Conservation (phyloP, 1,140 invertebrate species). For the Drosophila kepulauana region DNA sequence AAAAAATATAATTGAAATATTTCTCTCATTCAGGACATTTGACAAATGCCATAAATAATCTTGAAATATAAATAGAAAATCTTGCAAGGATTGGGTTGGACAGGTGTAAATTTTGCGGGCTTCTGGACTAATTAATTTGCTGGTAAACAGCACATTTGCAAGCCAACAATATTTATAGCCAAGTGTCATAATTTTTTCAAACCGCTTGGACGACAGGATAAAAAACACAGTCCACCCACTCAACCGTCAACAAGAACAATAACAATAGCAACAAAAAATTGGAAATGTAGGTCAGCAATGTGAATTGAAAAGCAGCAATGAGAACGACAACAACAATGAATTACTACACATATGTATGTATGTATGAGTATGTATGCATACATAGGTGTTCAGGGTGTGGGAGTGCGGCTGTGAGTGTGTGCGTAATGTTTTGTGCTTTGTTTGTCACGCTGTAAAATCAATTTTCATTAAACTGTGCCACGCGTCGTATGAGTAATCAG, state of each 20-base stretch:
- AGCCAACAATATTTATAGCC: constrained; percentile 58
- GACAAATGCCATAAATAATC: not conserved
- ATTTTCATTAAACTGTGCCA: constrained; percentile 78
- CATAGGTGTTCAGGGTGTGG: not conserved
- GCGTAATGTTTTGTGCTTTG: constrained; percentile 35
- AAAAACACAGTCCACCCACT: constrained; percentile 37
- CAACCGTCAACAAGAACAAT: constrained; percentile 16
- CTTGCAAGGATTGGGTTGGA: constrained; percentile 7
- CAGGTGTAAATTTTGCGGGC: constrained; percentile 37
- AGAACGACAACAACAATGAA: constrained; percentile 54
- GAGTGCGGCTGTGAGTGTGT: constrained; percentile 34
- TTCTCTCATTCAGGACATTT: too few species aligned
- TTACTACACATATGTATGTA: constrained; percentile 8
- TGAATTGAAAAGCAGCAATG: constrained; percentile 72
- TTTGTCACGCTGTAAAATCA: constrained; percentile 80
- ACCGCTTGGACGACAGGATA: constrained; percentile 32
- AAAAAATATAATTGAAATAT: too few species aligned
- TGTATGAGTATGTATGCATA: constrained; percentile 8
- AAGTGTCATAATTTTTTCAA: constrained; percentile 54
- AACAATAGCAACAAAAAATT: constrained; percentile 28
- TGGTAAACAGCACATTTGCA: constrained; percentile 50
- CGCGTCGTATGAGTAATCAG: constrained; percentile 78
- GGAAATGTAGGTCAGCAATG: constrained; percentile 74
- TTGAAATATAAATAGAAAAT: not conserved
- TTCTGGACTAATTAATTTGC: constrained; percentile 62